Base-by-base conservation (phyloP, 2,888 invertebrate species). In the Odontothrips loti region DNA sequence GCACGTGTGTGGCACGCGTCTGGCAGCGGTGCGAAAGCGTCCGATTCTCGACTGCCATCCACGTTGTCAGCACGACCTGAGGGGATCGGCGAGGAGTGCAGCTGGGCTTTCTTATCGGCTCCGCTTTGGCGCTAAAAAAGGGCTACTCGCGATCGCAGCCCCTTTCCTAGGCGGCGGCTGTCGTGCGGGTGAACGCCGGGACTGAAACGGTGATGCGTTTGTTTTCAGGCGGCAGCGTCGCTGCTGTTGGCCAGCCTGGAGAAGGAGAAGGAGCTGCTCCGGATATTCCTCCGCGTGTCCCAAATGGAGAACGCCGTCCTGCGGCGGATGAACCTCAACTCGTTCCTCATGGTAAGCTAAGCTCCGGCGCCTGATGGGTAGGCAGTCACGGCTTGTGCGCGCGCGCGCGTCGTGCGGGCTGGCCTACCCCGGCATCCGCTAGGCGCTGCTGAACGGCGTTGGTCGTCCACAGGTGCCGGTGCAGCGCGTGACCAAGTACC, bases 401-500 rank as follows among this genome's bases (percentile, higher is more conserved):
- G n/a, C n/a, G n/a, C n/a, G n/a, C n/a, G n/a, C n/a, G n/a, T n/a
- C n/a, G n/a, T n/a, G n/a, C 34, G 8, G 75, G 75, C 3, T 68
- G n/a, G 27, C 27, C 27, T 68, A 43, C 34, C 34, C 34, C 34
- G 34, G 34, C 34, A n/a, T n/a, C n/a, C n/a, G n/a, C n/a, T n/a
- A n/a, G n/a, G n/a, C n/a, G n/a, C n/a, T n/a, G 34, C 34, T 43
- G 34, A 6, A 2, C 2, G 34, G 34, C 34, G 34, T 6, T 43
- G 34, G 34, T 2, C 34, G 34, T 43, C 84, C 86, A 82, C 85
- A 94, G 94, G 94, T 96, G 85, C 98, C 98, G 84, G 97, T 98
- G 83, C 98, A 98, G 90, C 91, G 98, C 87, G 97, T 98, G 85
- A 98, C 98, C 85, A 97, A 97, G 89, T 98, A 98, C 90, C 98